Evolutionary conservation across 1,140 invertebrate genomes (phyloP).

Genomic region (Meloidogyne floridensis): DNA sequence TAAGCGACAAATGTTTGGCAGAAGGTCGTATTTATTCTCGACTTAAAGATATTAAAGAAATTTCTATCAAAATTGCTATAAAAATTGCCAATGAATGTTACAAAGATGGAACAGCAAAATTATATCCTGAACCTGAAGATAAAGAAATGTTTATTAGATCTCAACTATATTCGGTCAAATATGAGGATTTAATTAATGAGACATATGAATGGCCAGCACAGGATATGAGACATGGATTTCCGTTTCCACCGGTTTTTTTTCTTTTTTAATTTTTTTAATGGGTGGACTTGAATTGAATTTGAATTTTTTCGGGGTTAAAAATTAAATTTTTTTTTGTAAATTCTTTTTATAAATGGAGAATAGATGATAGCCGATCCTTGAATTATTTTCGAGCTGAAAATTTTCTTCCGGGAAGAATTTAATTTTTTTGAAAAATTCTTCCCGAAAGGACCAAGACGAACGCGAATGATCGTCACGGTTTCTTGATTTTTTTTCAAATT

Average conservation of each 20-base stretch:
- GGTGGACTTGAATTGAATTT: too few species aligned
- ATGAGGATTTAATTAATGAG: constrained; percentile 69
- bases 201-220: constrained; percentile 69
- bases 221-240: constrained; percentile 65
- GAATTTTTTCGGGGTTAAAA: too few species aligned
- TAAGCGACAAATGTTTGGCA: constrained; percentile 78
- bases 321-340: too few species aligned
- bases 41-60: constrained; percentile 80
- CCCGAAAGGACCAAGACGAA: too few species aligned
- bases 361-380: too few species aligned
- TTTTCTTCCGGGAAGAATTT: too few species aligned
- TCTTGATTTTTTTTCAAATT: too few species aligned
- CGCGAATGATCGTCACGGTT: too few species aligned
- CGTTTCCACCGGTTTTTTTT: constrained; percentile 35
- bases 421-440: too few species aligned
- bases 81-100: constrained; percentile 86
- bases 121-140: constrained; percentile 70
- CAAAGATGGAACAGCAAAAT: constrained; percentile 68
- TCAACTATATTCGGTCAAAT: constrained; percentile 70
- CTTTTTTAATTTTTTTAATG: neutral
- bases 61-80: constrained; percentile 84
- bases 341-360: too few species aligned
- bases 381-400: too few species aligned
- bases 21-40: constrained; percentile 93
- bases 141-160: constrained; percentile 68